Conservation (phyloP, 2,888 invertebrate genomes). For the Perizoma affinitatum region DNA sequence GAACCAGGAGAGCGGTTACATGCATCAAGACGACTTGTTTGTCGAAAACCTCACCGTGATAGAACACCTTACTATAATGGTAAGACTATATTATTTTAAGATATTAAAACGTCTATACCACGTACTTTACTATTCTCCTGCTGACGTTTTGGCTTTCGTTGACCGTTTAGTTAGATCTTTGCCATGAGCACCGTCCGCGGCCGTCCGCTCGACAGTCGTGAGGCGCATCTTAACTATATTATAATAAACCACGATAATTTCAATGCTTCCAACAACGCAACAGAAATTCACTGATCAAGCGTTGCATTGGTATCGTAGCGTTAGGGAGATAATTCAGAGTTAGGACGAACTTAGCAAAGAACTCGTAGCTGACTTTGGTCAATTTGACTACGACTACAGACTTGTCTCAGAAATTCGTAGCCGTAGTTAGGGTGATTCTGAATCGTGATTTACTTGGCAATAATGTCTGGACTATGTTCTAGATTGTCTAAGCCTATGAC, state of each 20-base stretch:
- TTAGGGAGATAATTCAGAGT: too few relatives aligned
- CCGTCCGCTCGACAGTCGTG: too few relatives aligned
- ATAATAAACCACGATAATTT: too few relatives aligned
- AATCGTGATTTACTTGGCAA: constrained; percentile 39
- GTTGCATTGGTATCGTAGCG: constrained; percentile 32
- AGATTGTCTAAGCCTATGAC: constrained; percentile 27
- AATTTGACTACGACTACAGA: constrained; percentile 32
- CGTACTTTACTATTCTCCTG: too few relatives aligned
- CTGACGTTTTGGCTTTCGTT: too few relatives aligned
- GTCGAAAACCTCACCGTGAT: constrained; percentile 92
- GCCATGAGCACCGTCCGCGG: too few relatives aligned
- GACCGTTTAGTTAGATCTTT: too few relatives aligned
- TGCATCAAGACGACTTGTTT: constrained; percentile 96
- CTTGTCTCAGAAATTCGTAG: constrained; percentile 30
- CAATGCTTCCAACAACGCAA: too few relatives aligned
- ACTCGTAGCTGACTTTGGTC: constrained; percentile 34
- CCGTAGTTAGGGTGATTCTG: constrained; percentile 35
- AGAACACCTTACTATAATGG: constrained; percentile 96
- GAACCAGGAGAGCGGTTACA: constrained; percentile 93
- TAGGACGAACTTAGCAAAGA: too few relatives aligned
- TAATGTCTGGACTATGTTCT: constrained; percentile 39
- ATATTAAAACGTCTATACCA: too few relatives aligned
- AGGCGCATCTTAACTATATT: too few relatives aligned
- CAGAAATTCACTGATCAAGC: constrained; percentile 28
- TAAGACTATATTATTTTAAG: constrained; percentile 52